Percentiles rank a stretch among this genome's conserved stretches.
These are phyloP conservation scores for Elmis aenea DNA, from an alignment of 2,888 invertebrate genomes.

Conservation along the genomic window DNA sequence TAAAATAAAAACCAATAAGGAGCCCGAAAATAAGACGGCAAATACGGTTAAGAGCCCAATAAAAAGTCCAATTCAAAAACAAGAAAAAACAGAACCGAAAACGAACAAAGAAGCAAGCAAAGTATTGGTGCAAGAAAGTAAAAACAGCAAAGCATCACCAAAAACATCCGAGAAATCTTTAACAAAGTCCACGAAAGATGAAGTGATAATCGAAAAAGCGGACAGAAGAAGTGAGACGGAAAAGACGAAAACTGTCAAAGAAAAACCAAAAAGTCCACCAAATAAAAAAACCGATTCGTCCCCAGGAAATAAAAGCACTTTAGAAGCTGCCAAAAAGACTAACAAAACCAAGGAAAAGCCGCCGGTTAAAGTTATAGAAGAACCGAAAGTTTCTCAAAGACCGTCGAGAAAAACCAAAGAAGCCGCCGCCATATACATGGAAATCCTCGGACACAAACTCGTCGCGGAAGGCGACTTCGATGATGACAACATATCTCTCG, in stretches of 20 bases:
- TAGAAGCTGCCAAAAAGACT: too few relatives aligned
- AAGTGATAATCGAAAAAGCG: constrained; percentile 23
- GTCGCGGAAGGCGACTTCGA: constrained; percentile 58
- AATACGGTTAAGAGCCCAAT: too few relatives aligned
- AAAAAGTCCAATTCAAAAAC: constrained; percentile 21
- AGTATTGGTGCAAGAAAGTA: too few relatives aligned
- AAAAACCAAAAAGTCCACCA: constrained; percentile 3
- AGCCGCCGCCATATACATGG: constrained; percentile 70
- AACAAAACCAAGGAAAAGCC: too few relatives aligned
- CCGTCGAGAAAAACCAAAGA: constrained; percentile 70
- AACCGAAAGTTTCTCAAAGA: constrained; percentile 35
- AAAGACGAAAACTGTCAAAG: constrained; percentile 18
- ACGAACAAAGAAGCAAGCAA: constrained; percentile 7
- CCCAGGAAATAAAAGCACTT: too few relatives aligned
- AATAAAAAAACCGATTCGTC: constrained; percentile 4
- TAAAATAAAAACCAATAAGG: too few relatives aligned
- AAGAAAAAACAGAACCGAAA: constrained; percentile 22
- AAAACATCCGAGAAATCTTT: not conserved
- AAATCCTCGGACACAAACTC: constrained; percentile 65
- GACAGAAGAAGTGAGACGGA: constrained; percentile 11
- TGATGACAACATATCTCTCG: constrained; percentile 59
- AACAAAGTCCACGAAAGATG: constrained; percentile 26
- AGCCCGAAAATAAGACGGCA: constrained; percentile 11
- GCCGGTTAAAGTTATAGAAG: not conserved
- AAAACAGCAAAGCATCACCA: not conserved